Conservation (phyloP, 2,888 invertebrate genomes). For the Dusona sp. region DNA sequence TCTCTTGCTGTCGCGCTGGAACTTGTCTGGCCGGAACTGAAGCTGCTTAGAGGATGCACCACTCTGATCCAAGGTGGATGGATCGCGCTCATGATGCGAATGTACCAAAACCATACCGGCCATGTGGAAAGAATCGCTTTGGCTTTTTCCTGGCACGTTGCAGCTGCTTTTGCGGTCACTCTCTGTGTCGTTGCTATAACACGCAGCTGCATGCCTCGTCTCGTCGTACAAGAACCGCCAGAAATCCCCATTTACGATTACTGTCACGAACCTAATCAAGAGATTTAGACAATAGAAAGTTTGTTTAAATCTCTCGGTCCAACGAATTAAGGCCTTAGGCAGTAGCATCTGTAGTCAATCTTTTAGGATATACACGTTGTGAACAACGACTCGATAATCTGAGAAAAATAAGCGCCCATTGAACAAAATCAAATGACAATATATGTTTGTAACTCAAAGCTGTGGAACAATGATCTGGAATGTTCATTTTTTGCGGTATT, state of each 20-base stretch:
- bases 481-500: not conserved
- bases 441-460: too few species aligned
- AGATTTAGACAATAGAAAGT: conserved; percentile 51
- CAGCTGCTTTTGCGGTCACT: conserved; percentile 79
- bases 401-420: not conserved
- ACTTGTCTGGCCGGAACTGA: conserved; percentile 80
- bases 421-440: not conserved
- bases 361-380: not conserved
- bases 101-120: conserved; percentile 68
- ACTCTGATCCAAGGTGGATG: conserved; percentile 80
- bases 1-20: conserved; percentile 77
- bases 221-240: conserved; percentile 76
- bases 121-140: conserved; percentile 72
- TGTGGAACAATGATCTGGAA: too few species aligned
- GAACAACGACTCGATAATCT: not conserved
- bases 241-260: conserved; percentile 81
- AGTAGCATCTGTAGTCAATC: conserved; percentile 25
- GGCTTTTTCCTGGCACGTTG: conserved; percentile 81
- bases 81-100: conserved; percentile 80
- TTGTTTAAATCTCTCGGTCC: not conserved
- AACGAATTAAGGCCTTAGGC: not conserved
- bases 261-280: conserved; percentile 72
- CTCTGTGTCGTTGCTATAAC: conserved; percentile 78
- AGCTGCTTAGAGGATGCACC: conserved; percentile 76
- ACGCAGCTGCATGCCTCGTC: conserved; percentile 76